These are phyloP conservation scores for Calidris pygmaea DNA, from an alignment of 2,113 vertebrate species.

Conservation along the genomic window DNA sequence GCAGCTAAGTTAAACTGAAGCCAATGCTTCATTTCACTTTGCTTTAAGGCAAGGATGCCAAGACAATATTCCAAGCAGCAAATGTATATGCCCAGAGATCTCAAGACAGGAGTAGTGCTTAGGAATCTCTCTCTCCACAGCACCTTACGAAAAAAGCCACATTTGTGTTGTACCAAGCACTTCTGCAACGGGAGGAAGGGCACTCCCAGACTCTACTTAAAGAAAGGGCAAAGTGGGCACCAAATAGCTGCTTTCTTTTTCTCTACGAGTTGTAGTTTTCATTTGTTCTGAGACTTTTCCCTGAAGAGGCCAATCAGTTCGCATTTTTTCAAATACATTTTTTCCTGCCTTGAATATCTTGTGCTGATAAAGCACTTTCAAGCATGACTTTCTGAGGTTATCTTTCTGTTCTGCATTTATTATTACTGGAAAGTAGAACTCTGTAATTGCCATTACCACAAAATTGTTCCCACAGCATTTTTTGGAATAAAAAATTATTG, in stretches of 20 bases:
- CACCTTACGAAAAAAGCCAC: neutral
- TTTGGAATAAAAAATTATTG: neutral
- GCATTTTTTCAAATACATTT: neutral
- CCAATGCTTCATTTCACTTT: neutral
- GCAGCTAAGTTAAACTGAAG: neutral
- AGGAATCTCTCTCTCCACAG: neutral
- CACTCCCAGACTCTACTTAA: neutral
- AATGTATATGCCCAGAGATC: neutral
- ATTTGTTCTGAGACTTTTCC: neutral
- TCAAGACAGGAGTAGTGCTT: neutral
- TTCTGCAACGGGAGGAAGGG: neutral
- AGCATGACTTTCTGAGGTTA: neutral
- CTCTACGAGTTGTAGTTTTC: neutral
- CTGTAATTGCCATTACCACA: neutral
- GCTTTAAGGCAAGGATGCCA: neutral
- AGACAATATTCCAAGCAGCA: neutral
- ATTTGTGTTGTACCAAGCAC: neutral
- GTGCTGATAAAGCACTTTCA: neutral
- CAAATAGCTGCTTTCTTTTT: neutral
- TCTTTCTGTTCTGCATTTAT: neutral
- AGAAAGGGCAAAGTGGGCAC: neutral
- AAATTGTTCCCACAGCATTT: neutral
- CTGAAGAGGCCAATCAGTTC: neutral
- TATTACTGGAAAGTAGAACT: neutral
- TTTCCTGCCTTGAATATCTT: neutral